Percentiles rank a stretch among this genome's conserved stretches.
Conservation (phyloP, 2,113 vertebrate species). For the Myodes glareolus region DNA sequence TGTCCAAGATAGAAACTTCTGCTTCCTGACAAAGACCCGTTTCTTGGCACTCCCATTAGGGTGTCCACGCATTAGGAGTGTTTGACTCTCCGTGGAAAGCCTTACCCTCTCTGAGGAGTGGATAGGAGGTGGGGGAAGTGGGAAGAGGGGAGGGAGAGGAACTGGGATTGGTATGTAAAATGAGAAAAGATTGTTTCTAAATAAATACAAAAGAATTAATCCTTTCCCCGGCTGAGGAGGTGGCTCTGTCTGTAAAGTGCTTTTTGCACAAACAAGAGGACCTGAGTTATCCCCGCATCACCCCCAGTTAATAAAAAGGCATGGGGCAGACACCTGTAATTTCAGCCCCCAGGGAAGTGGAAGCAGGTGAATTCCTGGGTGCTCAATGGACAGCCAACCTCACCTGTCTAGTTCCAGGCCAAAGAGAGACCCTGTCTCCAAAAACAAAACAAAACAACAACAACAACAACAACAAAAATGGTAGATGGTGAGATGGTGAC, state of each 20-base stretch:
- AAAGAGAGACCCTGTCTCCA: background rate
- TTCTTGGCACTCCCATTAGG: background rate
- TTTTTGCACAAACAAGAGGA: background rate
- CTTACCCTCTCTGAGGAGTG: no score
- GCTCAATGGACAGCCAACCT: background rate
- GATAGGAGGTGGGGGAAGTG: no score
- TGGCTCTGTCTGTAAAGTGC: background rate
- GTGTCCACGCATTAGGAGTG: background rate
- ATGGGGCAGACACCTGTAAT: background rate
- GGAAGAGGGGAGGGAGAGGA: no score
- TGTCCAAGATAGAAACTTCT: accelerated
- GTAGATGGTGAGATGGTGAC: background rate
- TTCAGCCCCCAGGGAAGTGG: background rate
- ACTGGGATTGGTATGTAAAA: no score
- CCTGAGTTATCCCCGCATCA: background rate
- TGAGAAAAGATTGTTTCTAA: no score
- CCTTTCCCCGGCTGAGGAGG: background rate
- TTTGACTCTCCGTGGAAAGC: no score
- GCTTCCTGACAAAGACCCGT: background rate
- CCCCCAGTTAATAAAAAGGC: background rate
- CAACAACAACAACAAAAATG: background rate
- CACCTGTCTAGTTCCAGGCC: background rate
- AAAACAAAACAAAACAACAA: background rate
- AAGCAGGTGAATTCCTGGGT: background rate
- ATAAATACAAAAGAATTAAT: background rate